Base-by-base conservation (phyloP, 1,140 invertebrate species). In the Pachypsylla venusta region DNA sequence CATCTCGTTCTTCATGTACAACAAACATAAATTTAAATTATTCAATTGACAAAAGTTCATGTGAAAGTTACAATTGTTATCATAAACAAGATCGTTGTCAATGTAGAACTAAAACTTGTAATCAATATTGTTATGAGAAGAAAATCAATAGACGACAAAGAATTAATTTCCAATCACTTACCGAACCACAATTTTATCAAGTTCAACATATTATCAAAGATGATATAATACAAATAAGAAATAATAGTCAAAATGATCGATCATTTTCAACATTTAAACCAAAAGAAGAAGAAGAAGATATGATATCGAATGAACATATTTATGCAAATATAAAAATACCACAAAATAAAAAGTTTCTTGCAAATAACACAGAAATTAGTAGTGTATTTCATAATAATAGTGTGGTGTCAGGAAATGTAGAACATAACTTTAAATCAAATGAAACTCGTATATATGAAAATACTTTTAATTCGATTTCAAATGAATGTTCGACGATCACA, bases 61-160 rank as follows among this genome's bases (percentile, higher is more conserved):
- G 42, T 48, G 4, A 5, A 5, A 48, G n/a, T n/a, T 22, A 19
- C 42, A 48, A 48, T 22, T 48, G 42, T 19, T 22, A 22, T 19
- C 42, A 48, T n/a, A 48, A 48, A 48, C 42, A 48, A n/a, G 22
- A 48, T 19, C n/a, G 42, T 22, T n/a, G 42, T 4, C 5, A 7
- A n/a, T 48, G 42, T 48, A n/a, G 22, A 4, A 19, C n/a, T n/a
- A 48, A 48, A 48, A n/a, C 42, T 4, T 48, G 42, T 22, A 48
- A 48, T 22, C 16, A 48, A n/a, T 19, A 48, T 48, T 48, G 42
- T n/a, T 48, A 48, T 22, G 42, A 48, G 42, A 48, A 48, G 42
- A 48, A 48, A n/a, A 48, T 48, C 42, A 48, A 48, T 19, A 4
- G 42, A 19, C 42, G 42, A 5, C 42, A 48, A n/a, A 48, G 42